Conservation (phyloP, 2,888 invertebrate genomes). For the Eristalis pertinax region DNA sequence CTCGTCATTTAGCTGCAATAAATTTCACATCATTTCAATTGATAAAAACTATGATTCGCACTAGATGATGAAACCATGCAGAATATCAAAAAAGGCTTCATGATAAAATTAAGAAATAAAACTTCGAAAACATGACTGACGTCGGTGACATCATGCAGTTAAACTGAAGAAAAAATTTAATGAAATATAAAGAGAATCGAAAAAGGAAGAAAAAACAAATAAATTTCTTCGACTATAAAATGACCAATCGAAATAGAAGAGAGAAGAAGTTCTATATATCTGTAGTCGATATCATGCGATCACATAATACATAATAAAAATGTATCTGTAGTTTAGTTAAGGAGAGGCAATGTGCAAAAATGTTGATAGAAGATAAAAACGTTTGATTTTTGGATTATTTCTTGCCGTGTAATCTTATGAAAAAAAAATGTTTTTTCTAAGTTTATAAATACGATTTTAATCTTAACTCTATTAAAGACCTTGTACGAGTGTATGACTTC, state of each 20-base stretch:
- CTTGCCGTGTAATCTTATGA: conserved; percentile 15
- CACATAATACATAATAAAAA: not conserved
- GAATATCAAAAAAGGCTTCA: not conserved
- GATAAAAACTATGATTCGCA: conserved; percentile 54
- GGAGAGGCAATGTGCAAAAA: conserved; percentile 49
- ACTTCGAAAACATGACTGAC: conserved; percentile 13
- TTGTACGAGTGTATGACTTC: not conserved
- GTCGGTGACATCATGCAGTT: conserved; percentile 49
- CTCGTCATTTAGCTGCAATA: conserved; percentile 1
- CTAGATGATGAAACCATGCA: conserved; percentile 49
- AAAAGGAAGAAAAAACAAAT: not conserved
- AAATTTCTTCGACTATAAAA: conserved; percentile 40
- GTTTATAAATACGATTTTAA: not conserved
- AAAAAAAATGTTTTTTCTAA: not conserved
- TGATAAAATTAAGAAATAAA: not conserved
- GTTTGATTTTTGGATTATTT: not conserved
- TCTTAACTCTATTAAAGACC: not conserved
- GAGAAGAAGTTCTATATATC: conserved; percentile 20
- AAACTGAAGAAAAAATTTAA: not conserved
- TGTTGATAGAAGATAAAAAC: conserved; percentile 28
- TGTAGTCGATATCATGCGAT: conserved; percentile 44
- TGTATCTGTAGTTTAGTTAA: not conserved
- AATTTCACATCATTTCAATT: conserved; percentile 13
- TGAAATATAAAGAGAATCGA: not conserved
- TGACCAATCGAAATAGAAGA: conserved; percentile 59